Base-by-base conservation (phyloP, 1,140 invertebrate species). In the Tetramorium parvispinum region DNA sequence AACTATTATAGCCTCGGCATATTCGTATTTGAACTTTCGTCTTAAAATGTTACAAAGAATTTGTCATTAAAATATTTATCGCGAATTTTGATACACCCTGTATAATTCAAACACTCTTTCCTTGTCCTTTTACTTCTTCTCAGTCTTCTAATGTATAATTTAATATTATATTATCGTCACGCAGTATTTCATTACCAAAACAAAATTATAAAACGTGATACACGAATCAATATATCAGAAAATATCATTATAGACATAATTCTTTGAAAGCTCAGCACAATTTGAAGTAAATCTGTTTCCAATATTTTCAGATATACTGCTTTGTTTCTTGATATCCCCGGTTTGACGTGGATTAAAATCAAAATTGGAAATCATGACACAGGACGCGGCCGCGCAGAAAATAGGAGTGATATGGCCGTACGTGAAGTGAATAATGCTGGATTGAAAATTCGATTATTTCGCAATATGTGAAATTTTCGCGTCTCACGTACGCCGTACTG, bases 391-490 rank as follows among this genome's bases (percentile, higher is more conserved):
- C 68, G 68, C 16, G 27, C 7, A 61, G 68, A 85, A 59, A 68
- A 81, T 85, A 8, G 21, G 57, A 79, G 13, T 40, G 49, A 81
- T 66, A 81, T n/a, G 37, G 46, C 13, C 21, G 61, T 46, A 83
- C 68, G 83, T 66, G 49, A 68, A 49, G 55, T 70, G 70, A 82
- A 87, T 77, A 89, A 76, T 43, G n/a, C 49, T 16, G 21, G 46
- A 65, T 53, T 68, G 40, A 79, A 83, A 75, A 89, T 87, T 83
- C 55, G 68, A 89, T 89, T 73, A 40, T 59, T 77, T 43, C 57
- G 57, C 78, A 61, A 85, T 86, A 70, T 73, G 57, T 40, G 65
- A 89, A 78, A 65, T 71, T 71, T 83, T 46, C 13, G 24, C 61
- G 24, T 24, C 24, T 16, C 13, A 49, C 43, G 63, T 5, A 18